Conservation (phyloP, 2,113 vertebrate species). For the Ophthalmolycus amberensis region DNA sequence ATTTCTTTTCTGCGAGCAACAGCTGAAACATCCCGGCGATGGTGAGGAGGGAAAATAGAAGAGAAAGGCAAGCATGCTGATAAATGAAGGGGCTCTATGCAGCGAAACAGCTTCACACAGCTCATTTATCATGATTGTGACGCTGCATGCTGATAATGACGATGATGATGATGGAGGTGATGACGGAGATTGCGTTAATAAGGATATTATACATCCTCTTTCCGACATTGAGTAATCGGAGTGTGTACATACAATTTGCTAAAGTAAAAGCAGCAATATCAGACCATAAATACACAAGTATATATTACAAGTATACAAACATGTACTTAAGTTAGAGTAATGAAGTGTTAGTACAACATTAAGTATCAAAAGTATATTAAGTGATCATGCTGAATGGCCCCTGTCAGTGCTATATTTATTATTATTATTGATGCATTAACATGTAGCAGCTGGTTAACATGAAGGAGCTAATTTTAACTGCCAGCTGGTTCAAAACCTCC, state of each 20-base stretch:
- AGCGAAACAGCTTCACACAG: background rate
- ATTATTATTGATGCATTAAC: background rate
- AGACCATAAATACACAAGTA: background rate
- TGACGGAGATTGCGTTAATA: background rate
- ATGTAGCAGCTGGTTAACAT: background rate
- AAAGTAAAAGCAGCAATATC: background rate
- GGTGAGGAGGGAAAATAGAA: background rate
- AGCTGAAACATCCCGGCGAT: constrained; percentile 20
- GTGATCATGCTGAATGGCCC: background rate
- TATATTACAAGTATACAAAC: background rate
- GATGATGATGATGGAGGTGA: background rate
- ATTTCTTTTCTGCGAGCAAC: background rate
- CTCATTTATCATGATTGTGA: background rate
- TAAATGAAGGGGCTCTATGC: background rate
- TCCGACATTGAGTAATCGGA: background rate
- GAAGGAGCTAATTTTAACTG: background rate
- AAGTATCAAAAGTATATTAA: background rate
- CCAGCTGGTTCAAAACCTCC: background rate
- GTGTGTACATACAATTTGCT: background rate
- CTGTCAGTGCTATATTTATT: background rate
- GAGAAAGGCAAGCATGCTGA: background rate
- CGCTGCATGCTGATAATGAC: background rate
- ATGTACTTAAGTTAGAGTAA: background rate
- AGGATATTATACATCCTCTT: background rate
- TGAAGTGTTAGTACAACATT: background rate